Base-by-base conservation (phyloP, 2,888 invertebrate species). In the Drosophila ustulata region DNA sequence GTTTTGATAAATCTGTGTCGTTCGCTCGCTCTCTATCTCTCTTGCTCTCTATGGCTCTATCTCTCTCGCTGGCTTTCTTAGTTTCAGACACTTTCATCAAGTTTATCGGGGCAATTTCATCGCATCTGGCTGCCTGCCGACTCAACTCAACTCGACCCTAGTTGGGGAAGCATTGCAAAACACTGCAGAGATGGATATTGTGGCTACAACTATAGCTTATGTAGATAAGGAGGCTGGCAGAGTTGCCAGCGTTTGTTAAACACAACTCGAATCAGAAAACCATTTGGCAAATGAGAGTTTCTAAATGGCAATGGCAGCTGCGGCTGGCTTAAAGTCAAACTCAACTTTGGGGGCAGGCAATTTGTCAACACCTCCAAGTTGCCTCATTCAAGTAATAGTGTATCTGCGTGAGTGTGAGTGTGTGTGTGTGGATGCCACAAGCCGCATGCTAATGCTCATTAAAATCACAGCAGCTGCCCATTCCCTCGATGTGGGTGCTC, bases 81-180 rank as follows among this genome's bases (percentile, higher is more conserved):
- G 23, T 32, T 13, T 13, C 72, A 82, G 85, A 88, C 88, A 80
- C 81, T 88, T 81, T 81, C 85, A 80, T 88, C 86, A 85, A 77
- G 81, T 73, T 88, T 85, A 86, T 86, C 88, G 70, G 56, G 72
- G 80, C 82, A 87, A 86, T 85, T 86, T 78, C 78, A 84, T 85
- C 84, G 57, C 64, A 77, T 67, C 52, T 71, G 74, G 75, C 77
- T 75, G 78, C 64, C 58, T 75, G 84, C 66, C 81, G 71, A 75
- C 71, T 67, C 53, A 11, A 55, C 6, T 37, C 37, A 4, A 37
- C 37, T 37, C 37, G n/a, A 37, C 37, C n/a, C 37, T 2, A 18
- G 18, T 18, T 1, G 18, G 11, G 11, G 41, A 45, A 43, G 37
- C 57, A 47, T 34, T 55, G 39, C 28, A 39, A 39, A 30, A 37